Conservation (phyloP, 1,140 invertebrate species). For the Papilio aristodemus region DNA sequence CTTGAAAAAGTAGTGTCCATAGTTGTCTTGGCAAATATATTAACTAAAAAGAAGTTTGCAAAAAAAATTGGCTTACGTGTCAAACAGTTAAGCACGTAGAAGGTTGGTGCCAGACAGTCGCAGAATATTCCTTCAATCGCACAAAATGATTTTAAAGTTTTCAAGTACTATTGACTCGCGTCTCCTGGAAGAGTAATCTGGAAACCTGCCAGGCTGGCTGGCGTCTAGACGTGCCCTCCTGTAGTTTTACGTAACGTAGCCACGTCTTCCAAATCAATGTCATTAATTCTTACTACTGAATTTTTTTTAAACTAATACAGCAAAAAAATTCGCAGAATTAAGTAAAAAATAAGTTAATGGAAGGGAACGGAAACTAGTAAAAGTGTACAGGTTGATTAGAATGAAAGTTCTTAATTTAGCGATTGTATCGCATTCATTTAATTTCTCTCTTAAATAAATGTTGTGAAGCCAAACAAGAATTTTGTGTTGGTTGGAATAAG, state of each 20-base stretch:
- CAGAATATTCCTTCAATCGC: neutral
- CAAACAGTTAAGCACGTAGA: neutral
- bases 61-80: neutral
- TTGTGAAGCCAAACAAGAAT: too few relatives aligned
- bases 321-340: too few relatives aligned
- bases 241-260: neutral
- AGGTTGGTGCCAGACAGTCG: neutral
- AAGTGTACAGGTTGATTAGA: too few relatives aligned
- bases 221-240: slow-evolving; percentile 12
- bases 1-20: neutral
- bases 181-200: neutral
- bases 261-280: slow-evolving; percentile 8
- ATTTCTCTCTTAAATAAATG: too few relatives aligned
- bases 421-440: too few relatives aligned
- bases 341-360: too few relatives aligned
- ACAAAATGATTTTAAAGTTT: slow-evolving; percentile 2
- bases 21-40: neutral
- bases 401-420: too few relatives aligned
- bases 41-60: neutral
- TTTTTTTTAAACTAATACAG: too few relatives aligned
- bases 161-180: neutral
- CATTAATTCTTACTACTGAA: neutral
- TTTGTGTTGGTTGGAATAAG: too few relatives aligned
- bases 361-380: too few relatives aligned
- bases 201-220: neutral